phyloP scores from a whole-genome alignment of 1,140 invertebrate species.

The Ceratina australensis region DNA sequence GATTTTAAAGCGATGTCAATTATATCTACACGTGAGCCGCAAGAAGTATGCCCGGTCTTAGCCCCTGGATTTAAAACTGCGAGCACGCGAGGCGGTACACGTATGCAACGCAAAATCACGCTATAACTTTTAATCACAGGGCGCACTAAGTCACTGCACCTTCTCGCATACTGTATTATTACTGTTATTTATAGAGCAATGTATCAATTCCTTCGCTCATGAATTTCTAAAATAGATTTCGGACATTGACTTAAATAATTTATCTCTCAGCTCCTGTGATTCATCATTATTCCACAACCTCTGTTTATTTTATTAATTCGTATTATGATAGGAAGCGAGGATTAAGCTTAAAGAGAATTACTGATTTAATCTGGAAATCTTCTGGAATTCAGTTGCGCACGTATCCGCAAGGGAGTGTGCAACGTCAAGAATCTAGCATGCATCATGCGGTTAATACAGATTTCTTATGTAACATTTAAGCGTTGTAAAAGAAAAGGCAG shows the following conservation, averaged over 20 bases:
- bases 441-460: not conserved
- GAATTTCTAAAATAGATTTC: not conserved
- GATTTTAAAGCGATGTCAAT: constrained; percentile 1
- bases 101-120: constrained; percentile 39
- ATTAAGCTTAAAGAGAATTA: not conserved
- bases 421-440: not conserved
- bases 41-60: constrained; percentile 26
- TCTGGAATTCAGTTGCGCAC: not conserved
- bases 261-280: too few relatives aligned
- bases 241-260: too few relatives aligned
- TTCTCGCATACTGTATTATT: not conserved
- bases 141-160: constrained; percentile 6
- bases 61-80: not conserved
- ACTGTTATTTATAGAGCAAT: too few relatives aligned
- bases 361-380: not conserved
- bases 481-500: not conserved
- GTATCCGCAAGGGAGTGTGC: not conserved
- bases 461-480: constrained; percentile 10
- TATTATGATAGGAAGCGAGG: too few relatives aligned
- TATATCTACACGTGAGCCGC: constrained; percentile 19
- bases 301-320: too few relatives aligned
- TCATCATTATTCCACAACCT: too few relatives aligned
- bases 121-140: constrained; percentile 62
- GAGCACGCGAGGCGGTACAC: not conserved
- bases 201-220: not conserved